These are phyloP conservation scores for Harlomillsia oculata DNA, from an alignment of 1,140 invertebrate genomes.

Conservation along the genomic window DNA sequence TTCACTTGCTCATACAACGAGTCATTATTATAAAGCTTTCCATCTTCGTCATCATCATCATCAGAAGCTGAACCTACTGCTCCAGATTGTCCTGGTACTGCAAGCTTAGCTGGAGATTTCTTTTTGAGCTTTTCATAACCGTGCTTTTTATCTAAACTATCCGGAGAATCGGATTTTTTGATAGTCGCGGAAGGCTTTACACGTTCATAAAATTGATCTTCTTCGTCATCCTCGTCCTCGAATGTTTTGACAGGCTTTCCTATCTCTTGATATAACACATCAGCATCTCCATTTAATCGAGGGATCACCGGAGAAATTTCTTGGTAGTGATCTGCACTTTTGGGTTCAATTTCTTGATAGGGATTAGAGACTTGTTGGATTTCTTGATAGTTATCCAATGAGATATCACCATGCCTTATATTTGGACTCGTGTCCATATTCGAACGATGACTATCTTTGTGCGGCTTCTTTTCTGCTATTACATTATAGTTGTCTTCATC, in stretches of 20 bases:
- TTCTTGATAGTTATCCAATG: conserved; percentile 22
- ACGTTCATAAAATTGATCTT: conserved; percentile 32
- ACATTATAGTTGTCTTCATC: conserved; percentile 36
- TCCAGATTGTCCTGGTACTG: too few species aligned
- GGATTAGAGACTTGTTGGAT: conserved; percentile 20
- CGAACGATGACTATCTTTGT: neutral
- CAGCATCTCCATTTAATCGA: neutral
- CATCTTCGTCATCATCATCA: conserved; percentile 25
- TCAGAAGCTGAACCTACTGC: neutral
- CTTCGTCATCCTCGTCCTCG: conserved; percentile 28
- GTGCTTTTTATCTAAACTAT: conserved; percentile 29
- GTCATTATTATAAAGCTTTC: conserved; percentile 11
- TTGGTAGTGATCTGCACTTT: conserved; percentile 24
- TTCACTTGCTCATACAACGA: conserved; percentile 31
- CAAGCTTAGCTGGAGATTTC: conserved; percentile 8
- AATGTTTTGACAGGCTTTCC: conserved; percentile 7
- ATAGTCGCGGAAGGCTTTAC: conserved; percentile 11
- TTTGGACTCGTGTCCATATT: neutral
- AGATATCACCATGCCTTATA: neutral
- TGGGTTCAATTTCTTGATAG: conserved; percentile 27
- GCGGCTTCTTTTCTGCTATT: conserved; percentile 19
- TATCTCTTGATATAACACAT: conserved; percentile 29
- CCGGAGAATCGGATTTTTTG: neutral
- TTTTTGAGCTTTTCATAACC: conserved; percentile 34
- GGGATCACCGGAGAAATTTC: conserved; percentile 10